phyloP scores from a whole-genome alignment of 2,888 invertebrate genomes.

The Apamea epomidion region DNA sequence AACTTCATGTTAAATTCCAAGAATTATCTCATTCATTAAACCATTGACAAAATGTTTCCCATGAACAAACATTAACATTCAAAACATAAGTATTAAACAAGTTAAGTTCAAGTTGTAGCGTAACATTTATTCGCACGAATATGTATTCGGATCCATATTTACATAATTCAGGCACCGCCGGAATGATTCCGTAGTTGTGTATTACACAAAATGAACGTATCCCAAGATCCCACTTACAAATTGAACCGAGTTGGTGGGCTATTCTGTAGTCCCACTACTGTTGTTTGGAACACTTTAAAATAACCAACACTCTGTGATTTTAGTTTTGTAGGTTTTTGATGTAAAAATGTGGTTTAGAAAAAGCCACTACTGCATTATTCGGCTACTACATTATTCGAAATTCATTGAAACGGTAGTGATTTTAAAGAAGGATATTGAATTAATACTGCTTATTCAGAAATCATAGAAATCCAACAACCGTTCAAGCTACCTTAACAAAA shows the following conservation, averaged over 20 bases:
- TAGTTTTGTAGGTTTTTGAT: background rate
- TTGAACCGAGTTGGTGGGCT: conserved; percentile 82
- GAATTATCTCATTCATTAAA: conserved; percentile 2
- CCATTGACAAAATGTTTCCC: conserved; percentile 21
- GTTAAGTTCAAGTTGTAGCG: conserved; percentile 52
- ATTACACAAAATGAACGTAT: conserved; percentile 89
- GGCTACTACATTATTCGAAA: background rate
- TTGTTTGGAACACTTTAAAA: conserved; percentile 38
- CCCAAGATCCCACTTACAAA: conserved; percentile 90
- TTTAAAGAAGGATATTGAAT: background rate
- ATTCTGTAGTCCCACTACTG: conserved; percentile 74
- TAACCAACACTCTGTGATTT: conserved; percentile 2
- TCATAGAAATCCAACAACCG: background rate
- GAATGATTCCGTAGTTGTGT: conserved; percentile 86
- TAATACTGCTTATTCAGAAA: background rate
- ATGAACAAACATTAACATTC: conserved; percentile 46
- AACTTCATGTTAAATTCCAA: background rate
- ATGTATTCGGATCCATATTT: conserved; percentile 77
- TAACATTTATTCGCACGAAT: conserved; percentile 76
- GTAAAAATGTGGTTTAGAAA: background rate
- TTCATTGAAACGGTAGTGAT: background rate
- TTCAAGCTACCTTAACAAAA: background rate
- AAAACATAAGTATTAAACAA: conserved; percentile 53
- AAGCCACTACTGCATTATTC: background rate
- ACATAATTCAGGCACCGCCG: conserved; percentile 85